A percentile compares a stretch with the other conserved stretches of the same genome.
Evolutionary conservation across 1,140 invertebrate genomes (phyloP).

Genomic region (Hylaeus anthracinus): DNA sequence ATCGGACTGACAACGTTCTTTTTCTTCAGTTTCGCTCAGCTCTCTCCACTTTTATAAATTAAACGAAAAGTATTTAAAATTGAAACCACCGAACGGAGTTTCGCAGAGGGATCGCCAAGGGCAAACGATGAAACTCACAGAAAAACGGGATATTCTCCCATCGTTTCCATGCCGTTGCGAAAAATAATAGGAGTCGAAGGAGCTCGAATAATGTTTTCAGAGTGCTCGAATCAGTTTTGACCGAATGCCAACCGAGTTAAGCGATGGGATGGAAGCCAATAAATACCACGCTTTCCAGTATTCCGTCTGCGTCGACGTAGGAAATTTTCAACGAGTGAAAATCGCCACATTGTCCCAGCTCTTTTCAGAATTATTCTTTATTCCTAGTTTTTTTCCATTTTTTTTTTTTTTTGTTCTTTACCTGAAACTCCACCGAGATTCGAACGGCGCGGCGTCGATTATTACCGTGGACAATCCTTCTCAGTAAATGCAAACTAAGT

Average conservation of each 20-base stretch:
- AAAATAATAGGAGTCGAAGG: conserved; percentile 9
- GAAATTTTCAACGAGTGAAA: neutral
- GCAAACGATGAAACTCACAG: neutral
- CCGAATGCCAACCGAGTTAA: conserved; percentile 43
- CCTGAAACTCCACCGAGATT: neutral
- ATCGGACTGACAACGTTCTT: too few species aligned
- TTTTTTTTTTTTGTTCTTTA: neutral
- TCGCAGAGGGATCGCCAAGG: neutral
- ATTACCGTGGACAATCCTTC: neutral
- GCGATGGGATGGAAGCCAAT: conserved; percentile 41
- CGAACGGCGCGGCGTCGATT: neutral
- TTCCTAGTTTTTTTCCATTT: too few species aligned
- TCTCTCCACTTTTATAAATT: too few species aligned
- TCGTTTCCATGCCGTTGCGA: neutral
- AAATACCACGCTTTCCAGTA: conserved; percentile 11
- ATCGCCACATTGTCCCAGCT: neutral
- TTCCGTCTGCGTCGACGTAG: neutral
- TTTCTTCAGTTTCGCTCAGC: too few species aligned
- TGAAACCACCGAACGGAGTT: too few species aligned
- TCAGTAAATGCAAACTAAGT: neutral
- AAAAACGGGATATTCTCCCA: neutral
- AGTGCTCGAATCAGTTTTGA: conserved; percentile 32
- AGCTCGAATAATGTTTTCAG: conserved; percentile 22
- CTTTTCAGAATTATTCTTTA: neutral
- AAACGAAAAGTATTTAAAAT: too few species aligned